phyloP scores from a whole-genome alignment of 2,888 invertebrate species.

The Gisinianus flammeolus region DNA sequence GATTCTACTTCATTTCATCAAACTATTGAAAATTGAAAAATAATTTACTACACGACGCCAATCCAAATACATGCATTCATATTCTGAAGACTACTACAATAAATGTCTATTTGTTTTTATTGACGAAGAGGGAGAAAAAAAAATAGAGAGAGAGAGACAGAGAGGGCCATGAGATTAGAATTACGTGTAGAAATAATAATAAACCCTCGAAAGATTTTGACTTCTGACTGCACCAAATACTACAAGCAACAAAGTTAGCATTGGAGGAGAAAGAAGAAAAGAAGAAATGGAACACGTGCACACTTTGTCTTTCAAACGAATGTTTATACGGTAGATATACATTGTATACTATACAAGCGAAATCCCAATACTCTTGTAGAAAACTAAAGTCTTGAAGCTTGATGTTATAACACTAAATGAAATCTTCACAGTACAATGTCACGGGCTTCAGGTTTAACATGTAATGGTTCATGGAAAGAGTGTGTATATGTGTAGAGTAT shows the following conservation, averaged over 20 bases:
- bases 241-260: neutral
- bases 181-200: neutral
- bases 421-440: neutral
- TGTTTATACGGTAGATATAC: neutral
- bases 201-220: neutral
- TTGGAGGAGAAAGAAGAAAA: neutral
- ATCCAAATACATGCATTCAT: neutral
- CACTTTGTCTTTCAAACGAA: conserved; percentile 1
- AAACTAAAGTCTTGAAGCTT: no score
- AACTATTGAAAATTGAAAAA: neutral
- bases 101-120: neutral
- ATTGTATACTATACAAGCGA: neutral
- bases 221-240: neutral
- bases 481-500: neutral
- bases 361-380: neutral
- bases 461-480: neutral
- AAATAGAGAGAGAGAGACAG: neutral
- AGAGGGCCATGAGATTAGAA: neutral
- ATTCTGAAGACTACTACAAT: neutral
- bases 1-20: neutral
- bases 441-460: neutral
- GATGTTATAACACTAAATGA: neutral
- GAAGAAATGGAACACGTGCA: conserved; percentile 5
- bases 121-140: neutral
- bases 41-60: neutral